Base-by-base conservation (phyloP, 2,888 invertebrate species). In the Amphipyra tragopoginis region DNA sequence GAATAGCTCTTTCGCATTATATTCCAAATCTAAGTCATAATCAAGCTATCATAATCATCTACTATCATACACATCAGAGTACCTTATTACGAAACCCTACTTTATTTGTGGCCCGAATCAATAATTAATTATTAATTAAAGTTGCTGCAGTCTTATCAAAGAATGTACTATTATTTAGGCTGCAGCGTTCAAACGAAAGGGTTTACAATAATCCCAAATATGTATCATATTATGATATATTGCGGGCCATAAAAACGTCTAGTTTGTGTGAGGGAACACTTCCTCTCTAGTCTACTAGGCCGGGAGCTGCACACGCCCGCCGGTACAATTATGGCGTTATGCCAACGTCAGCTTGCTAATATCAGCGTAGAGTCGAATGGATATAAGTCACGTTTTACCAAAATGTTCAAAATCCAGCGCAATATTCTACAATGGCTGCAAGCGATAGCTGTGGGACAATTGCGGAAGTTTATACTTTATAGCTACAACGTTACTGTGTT, bases 341-440 rank as follows among this genome's bases (percentile, higher is more conserved):
- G 92, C 93, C 93, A 92, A 81, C 85, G 80, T 79, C 84, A 87
- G 83, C 87, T 84, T 85, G 86, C 85, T 88, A 90, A 88, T 88
- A 90, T 86, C 85, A 77, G 77, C 77, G 79, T 82, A 80, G 80
- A 85, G 80, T 86, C 81, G 77, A 87, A 86, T 80, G 82, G 82
- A 75, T 81, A 85, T 90, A 90, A 88, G 88, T 90, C 90, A 90
- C 88, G 87, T 90, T 85, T 84, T 79, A 75, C 87, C 82, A 87
- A 88, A 90, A 90, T 88, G 83, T 82, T 84, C 86, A 86, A 83
- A 89, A 86, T 85, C 83, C 82, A 65, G 72, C 66, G 78, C 82
- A 81, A 82, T 85, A 83, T 80, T 82, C 81, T 75, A 82, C 81
- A 86, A 85, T 83, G 74, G 80, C 69, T 75, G 79, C 77, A 71